Evolutionary conservation across 1,140 invertebrate genomes (phyloP), one percentile per base, ranked within the genome.

Genomic region (Wasmannia auropunctata): DNA sequence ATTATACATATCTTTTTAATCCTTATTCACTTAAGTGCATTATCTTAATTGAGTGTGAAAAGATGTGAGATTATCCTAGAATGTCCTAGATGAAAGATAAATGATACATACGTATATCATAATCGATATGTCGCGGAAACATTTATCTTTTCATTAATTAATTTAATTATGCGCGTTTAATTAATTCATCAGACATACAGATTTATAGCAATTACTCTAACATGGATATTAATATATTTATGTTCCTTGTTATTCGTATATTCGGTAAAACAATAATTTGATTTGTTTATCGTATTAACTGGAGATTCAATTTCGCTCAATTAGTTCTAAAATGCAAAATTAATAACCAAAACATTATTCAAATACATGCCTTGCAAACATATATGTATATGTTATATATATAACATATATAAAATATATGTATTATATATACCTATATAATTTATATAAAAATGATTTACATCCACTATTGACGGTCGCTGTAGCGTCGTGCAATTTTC

Each of bases 251-350:
- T 77, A 6, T 31, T 62, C 5, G 19, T 65, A n/a, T 16, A 11
- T 16, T 6, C 22, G 34, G 43, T 5, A 37, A 25, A 37, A 11
- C 43, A 65, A 37, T 37, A 79, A 79, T 79, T 79, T 79, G 43
- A 79, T 79, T 67, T 77, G 43, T 77, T 77, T 77, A 63, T 5
- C 6, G 19, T 77, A 46, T 77, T 43, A 77, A 63, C 5, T 22
- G 28, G 4, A 49, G 40, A 34, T n/a, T 67, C 76, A 25, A 49
- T 79, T 67, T 67, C 8, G 31, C 31, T 79, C n/a, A 67, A 67
- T 67, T 67, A 79, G 49, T 67, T 37, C 8, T 79, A 67, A n/a
- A 79, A 22, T 25, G 8, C 76, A 22, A 79, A 65, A 79, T 79
- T 51, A 1, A 22, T 22, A 79, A 67, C 3, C 16, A 37, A 8